These are phyloP conservation scores for Poecilia wingei DNA, from an alignment of 2,797 vertebrate genomes.

Conservation along the genomic window DNA sequence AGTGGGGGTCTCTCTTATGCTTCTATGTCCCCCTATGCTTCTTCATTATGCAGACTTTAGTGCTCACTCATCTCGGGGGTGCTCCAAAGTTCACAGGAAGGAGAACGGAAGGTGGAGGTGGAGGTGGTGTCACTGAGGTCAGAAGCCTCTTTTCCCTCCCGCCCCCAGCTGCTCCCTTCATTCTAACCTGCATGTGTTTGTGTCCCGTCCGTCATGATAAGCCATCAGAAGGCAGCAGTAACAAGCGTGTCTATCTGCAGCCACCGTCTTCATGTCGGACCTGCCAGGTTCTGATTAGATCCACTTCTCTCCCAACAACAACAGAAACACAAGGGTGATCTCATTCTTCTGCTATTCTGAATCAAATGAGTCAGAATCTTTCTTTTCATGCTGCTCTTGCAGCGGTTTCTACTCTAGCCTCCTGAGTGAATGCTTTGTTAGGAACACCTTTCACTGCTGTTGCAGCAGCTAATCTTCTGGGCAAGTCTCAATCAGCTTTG, in stretches of 20 bases:
- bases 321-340: constrained; percentile 1
- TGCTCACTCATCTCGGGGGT: constrained; percentile 56
- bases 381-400: constrained; percentile 3
- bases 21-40: constrained; percentile 26
- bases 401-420: background rate
- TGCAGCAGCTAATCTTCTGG: background rate
- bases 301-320: constrained; percentile 18
- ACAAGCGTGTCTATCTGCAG: constrained; percentile 32
- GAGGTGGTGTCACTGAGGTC: constrained; percentile 52
- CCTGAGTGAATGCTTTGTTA: background rate
- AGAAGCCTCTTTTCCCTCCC: constrained; percentile 39
- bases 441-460: background rate
- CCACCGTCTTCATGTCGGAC: constrained; percentile 25
- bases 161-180: constrained; percentile 27
- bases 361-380: background rate
- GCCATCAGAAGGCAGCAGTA: constrained; percentile 52
- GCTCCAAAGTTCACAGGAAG: constrained; percentile 67
- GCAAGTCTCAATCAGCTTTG: background rate
- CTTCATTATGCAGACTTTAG: constrained; percentile 44
- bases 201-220: constrained; percentile 56
- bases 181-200: constrained; percentile 9
- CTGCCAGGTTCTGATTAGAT: constrained; percentile 58
- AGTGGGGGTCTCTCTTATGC: constrained; percentile 34
- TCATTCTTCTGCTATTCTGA: constrained; percentile 7
- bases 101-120: constrained; percentile 15